phyloP scores from a whole-genome alignment of 2,888 invertebrate species.

The Odiellus spinosus region DNA sequence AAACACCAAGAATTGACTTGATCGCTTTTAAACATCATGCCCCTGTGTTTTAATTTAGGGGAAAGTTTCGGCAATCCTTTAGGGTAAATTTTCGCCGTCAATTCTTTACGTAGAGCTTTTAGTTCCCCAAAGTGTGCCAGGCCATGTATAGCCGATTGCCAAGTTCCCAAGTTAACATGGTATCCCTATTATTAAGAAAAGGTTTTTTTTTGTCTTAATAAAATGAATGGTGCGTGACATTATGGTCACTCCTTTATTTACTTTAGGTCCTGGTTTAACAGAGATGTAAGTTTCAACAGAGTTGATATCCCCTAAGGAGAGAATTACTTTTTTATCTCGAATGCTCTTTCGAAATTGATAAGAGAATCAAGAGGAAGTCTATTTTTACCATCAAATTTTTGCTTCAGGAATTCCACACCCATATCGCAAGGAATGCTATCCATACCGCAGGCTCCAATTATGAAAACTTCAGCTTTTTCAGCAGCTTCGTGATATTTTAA shows the following conservation, averaged over 20 bases:
- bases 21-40: conserved; percentile 9
- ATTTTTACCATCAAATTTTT: conserved; percentile 25
- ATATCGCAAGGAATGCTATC: conserved; percentile 38
- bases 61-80: conserved; percentile 8
- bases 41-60: conserved; percentile 1
- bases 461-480: conserved; percentile 58
- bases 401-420: conserved; percentile 31
- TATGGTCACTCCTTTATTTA: conserved; percentile 15
- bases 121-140: conserved; percentile 49
- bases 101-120: conserved; percentile 38
- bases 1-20: conserved; percentile 41
- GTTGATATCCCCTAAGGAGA: conserved; percentile 27
- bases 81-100: conserved; percentile 11
- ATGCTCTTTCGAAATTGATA: neutral
- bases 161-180: conserved; percentile 63
- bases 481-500: conserved; percentile 58
- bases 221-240: neutral
- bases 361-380: neutral
- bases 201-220: conserved; percentile 1
- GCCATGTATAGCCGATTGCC: conserved; percentile 70
- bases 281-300: conserved; percentile 28
- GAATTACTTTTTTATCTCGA: neutral
- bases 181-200: conserved; percentile 32
- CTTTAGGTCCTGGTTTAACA: conserved; percentile 25
- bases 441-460: conserved; percentile 69